Base-by-base conservation (phyloP, 1,140 invertebrate genomes). In the roundworm (Caenorhabditis elegans) region DNA sequence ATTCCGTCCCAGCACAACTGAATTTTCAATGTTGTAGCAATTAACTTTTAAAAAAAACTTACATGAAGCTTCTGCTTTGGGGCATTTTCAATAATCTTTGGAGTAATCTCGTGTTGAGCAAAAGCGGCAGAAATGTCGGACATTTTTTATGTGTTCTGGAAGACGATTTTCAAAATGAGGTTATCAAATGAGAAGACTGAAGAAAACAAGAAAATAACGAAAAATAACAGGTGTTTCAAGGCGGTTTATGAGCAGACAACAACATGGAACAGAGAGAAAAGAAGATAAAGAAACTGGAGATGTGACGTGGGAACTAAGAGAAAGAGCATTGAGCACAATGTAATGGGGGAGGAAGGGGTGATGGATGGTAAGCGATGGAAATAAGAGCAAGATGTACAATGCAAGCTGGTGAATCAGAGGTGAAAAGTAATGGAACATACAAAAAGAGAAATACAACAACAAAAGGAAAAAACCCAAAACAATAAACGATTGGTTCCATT, bases 1-100 rank as follows among this genome's bases (percentile, higher is more conserved):
- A 89, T 90, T 80, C 88, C 88, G 46, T 88, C 89, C 78, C 88
- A 89, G 34, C 51, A 76, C 36, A 88, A 85, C 88, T 89, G 39
- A 43, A n/a, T n/a, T n/a, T n/a, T n/a, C n/a, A n/a, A n/a, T n/a
- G 26, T 22, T 28, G 24, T 70, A 19, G n/a, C 39, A 55, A 13
- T 86, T 28, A 19, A 84, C 49, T 28, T 19, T 24, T 48, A 24
- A 75, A 34, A 46, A 24, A 53, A 46, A 78, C 81, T 76, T 80
- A 89, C 87, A 85, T 89, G 86, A 39, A 88, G 79, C 31, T 84
- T 78, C 76, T 88, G 80, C 36, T 86, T 76, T 15, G 88, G 88
- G 19, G 88, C 60, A 19, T 82, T 76, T 2, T 88, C 88, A 24
- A 89, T 82, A 76, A 89, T 86, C 19, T 85, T 83, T 34, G 88